These are phyloP conservation scores for Columbina picui DNA, from an alignment of 2,113 vertebrate species.

Conservation along the genomic window DNA sequence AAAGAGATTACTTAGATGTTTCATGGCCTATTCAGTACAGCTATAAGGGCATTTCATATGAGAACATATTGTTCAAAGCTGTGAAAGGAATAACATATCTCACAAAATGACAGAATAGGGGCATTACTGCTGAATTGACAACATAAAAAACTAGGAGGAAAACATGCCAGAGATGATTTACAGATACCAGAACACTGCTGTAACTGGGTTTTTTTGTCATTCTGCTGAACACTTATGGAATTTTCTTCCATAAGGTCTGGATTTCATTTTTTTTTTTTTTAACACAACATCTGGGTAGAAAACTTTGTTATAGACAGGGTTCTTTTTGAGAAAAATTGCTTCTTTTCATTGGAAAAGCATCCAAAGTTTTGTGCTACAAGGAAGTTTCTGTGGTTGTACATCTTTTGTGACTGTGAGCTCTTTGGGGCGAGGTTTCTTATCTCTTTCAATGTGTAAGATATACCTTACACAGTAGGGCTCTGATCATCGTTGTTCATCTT, in stretches of 20 bases:
- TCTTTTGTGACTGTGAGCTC: neutral
- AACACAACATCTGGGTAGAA: neutral
- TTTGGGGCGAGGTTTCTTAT: neutral
- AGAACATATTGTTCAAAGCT: neutral
- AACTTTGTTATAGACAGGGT: neutral
- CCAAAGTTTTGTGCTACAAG: neutral
- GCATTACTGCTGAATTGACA: neutral
- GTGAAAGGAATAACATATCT: neutral
- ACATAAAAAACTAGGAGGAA: neutral
- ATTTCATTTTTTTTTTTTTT: neutral
- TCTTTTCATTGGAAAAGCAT: neutral
- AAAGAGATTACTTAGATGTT: neutral
- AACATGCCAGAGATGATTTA: neutral
- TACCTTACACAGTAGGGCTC: neutral
- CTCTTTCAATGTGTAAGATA: neutral
- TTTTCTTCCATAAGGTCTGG: neutral
- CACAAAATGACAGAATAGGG: conserved; percentile 7
- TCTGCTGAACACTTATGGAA: neutral
- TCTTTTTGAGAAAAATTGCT: neutral
- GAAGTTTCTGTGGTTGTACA: neutral
- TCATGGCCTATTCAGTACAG: neutral
- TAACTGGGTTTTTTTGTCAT: neutral
- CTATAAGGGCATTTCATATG: neutral
- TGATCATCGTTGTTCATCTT: neutral
- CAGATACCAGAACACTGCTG: neutral